Percentiles rank a stretch among this genome's conserved stretches.
These are phyloP conservation scores for Leucopternis melanops DNA, from an alignment of 2,113 vertebrate species.

Conservation along the genomic window DNA sequence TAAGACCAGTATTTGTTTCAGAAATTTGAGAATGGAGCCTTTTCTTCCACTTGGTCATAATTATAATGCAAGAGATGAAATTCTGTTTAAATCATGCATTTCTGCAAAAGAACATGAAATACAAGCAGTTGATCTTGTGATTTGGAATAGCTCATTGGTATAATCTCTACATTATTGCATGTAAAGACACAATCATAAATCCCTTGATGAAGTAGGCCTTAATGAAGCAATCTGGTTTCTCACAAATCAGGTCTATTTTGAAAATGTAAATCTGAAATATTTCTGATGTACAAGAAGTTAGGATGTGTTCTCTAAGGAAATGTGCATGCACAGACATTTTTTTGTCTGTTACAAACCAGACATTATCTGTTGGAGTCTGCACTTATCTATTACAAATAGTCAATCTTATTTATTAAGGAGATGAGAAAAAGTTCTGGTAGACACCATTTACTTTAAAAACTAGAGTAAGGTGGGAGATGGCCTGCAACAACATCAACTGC, in stretches of 20 bases:
- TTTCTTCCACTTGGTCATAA: neutral
- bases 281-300: neutral
- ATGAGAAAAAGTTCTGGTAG: neutral
- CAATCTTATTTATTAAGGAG: neutral
- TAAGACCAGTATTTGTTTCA: neutral
- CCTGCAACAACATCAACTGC: neutral
- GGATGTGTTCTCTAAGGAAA: neutral
- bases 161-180: neutral
- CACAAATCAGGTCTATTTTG: neutral
- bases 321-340: neutral
- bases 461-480: neutral
- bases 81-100: neutral
- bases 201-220: neutral
- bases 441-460: neutral
- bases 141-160: neutral
- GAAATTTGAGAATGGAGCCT: neutral
- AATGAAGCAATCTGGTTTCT: neutral
- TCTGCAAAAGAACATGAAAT: neutral
- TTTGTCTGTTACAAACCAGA: neutral
- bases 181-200: neutral
- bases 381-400: neutral
- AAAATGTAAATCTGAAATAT: neutral
- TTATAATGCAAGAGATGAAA: neutral
- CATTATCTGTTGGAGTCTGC: neutral
- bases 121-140: neutral